Evolutionary conservation across 2,888 invertebrate genomes (phyloP).

Genomic region (Sinodicranocentrus sp.): DNA sequence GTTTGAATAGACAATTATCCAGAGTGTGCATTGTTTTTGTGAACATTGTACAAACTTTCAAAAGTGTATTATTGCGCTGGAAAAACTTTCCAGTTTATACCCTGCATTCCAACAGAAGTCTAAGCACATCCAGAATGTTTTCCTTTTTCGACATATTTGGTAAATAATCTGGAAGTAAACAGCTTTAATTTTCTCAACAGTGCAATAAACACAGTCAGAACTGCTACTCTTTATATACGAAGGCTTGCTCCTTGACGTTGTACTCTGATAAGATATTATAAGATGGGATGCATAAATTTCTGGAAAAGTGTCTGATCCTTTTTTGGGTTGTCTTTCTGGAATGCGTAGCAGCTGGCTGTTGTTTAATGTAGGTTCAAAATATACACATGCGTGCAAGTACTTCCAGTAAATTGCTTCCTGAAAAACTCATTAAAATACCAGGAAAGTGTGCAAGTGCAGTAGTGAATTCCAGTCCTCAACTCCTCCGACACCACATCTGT

Average conservation of each 20-base stretch:
- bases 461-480: not conserved
- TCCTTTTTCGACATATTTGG: not conserved
- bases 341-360: not conserved
- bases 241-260: not conserved
- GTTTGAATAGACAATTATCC: no score
- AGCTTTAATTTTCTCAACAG: slow-evolving; percentile 3
- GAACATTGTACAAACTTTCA: no score
- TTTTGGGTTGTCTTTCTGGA: not conserved
- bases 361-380: not conserved
- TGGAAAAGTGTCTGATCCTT: not conserved
- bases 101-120: no score
- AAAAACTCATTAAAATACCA: slow-evolving; percentile 43
- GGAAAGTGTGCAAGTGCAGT: slow-evolving; percentile 26
- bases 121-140: no score
- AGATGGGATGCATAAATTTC: slow-evolving; percentile 28
- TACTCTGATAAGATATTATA: slow-evolving; percentile 24
- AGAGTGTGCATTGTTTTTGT: no score
- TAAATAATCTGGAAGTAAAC: not conserved
- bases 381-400: not conserved
- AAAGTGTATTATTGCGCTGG: no score
- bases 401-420: not conserved
- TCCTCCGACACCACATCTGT: not conserved
- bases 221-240: not conserved
- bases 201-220: not conserved
- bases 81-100: no score